These are phyloP conservation scores for Imbricaverruca yamaguchii DNA, from an alignment of 2,888 invertebrate species.

Conservation along the genomic window DNA sequence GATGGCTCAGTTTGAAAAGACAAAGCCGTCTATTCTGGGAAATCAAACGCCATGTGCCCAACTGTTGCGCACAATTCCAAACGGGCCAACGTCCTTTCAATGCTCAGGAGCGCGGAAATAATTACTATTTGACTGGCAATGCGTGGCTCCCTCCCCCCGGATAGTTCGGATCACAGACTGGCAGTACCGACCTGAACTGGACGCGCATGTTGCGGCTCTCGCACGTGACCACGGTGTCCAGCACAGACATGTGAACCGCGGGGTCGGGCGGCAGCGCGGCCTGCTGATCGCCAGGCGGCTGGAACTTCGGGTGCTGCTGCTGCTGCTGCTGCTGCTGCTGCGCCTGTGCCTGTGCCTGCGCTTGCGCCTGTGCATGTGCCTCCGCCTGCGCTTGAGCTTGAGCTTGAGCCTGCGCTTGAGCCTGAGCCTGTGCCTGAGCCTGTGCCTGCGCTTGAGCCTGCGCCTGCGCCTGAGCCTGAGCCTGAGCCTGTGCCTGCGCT, in stretches of 20 bases:
- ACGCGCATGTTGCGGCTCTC: constrained; percentile 32
- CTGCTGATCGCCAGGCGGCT: neutral
- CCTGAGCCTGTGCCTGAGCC: neutral
- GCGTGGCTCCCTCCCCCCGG: no score
- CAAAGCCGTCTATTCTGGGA: no score
- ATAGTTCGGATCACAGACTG: no score
- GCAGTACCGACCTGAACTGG: constrained; percentile 28
- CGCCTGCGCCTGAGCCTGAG: no score
- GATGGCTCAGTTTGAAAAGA: no score
- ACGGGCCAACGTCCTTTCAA: no score
- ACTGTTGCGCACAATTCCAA: no score
- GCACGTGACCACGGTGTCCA: constrained; percentile 31
- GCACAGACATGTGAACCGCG: constrained; percentile 23
- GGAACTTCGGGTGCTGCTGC: neutral
- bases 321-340: neutral
- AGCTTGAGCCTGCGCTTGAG: neutral
- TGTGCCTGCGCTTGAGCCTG: no score
- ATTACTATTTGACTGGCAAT: no score
- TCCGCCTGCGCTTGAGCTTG: neutral
- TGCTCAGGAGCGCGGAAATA: no score
- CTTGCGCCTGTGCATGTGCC: neutral
- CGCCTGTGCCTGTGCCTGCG: neutral
- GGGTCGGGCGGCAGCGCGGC: neutral
- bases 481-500: no score
- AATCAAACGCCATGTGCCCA: no score